These are phyloP conservation scores for Zeus faber DNA, from an alignment of 2,113 vertebrate genomes.

Conservation along the genomic window DNA sequence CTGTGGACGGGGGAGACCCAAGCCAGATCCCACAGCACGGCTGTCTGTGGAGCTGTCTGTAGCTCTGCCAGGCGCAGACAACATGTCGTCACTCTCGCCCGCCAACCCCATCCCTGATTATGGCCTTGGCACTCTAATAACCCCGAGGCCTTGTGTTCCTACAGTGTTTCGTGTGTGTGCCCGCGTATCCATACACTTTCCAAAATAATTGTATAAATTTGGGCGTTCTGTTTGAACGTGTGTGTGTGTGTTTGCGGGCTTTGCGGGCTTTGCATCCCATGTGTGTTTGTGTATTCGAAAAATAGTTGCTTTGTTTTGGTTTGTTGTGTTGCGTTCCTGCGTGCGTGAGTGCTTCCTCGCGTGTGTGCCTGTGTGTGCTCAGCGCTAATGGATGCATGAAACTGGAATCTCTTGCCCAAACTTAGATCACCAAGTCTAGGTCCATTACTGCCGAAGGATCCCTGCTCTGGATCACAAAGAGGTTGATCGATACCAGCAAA, in stretches of 20 bases:
- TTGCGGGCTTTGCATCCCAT: neutral
- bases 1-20: constrained; percentile 24
- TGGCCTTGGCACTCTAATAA: constrained; percentile 14
- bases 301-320: too few relatives aligned
- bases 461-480: constrained; percentile 32
- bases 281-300: constrained; percentile 2
- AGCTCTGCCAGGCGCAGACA: constrained; percentile 37
- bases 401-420: constrained; percentile 14
- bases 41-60: constrained; percentile 11
- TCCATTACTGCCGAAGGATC: constrained; percentile 23
- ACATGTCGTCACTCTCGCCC: constrained; percentile 22
- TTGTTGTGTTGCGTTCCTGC: too few relatives aligned
- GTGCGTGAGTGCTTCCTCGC: neutral
- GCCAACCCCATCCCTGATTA: constrained; percentile 36
- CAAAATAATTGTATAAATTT: neutral
- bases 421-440: constrained; percentile 8
- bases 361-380: neutral
- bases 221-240: neutral
- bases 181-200: neutral
- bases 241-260: neutral
- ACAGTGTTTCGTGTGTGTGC: neutral
- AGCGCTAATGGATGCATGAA: too few relatives aligned
- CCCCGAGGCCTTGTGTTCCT: neutral
- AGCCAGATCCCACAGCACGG: constrained; percentile 30
- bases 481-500: constrained; percentile 4